Conservation (phyloP, 2,888 invertebrate genomes). For the Sceliomorpha sp. region DNA sequence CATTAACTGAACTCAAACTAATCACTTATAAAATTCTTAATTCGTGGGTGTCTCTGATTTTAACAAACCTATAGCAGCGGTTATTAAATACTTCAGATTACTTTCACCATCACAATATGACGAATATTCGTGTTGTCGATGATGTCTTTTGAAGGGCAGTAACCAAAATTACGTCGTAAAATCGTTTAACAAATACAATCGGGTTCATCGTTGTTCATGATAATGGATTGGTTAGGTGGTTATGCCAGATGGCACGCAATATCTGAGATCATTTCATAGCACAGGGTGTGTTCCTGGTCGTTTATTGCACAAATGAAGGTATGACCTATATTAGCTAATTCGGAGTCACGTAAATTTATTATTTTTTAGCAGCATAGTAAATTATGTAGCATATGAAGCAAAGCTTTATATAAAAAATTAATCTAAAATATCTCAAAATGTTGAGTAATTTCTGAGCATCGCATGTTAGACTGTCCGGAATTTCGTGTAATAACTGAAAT, state of each 20-base stretch:
- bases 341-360: constrained; percentile 1
- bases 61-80: too few species aligned
- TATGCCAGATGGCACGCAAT: constrained; percentile 34
- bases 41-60: too few species aligned
- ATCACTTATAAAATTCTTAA: too few species aligned
- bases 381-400: background rate
- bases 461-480: too few species aligned
- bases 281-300: constrained; percentile 24
- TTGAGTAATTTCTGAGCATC: too few species aligned
- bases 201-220: constrained; percentile 17
- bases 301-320: constrained; percentile 11
- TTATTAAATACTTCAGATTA: too few species aligned
- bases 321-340: constrained; percentile 21
- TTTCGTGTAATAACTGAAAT: too few species aligned
- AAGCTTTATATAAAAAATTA: too few species aligned
- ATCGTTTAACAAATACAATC: constrained; percentile 19
- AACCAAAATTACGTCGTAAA: constrained; percentile 16
- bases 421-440: too few species aligned
- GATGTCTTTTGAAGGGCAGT: background rate
- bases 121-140: too few species aligned
- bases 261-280: constrained; percentile 27
- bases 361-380: background rate
- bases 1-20: too few species aligned
- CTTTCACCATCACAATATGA: too few species aligned
- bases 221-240: constrained; percentile 37